Evolutionary conservation across 2,888 invertebrate genomes (phyloP).

Genomic region (Colostygia pectinataria): DNA sequence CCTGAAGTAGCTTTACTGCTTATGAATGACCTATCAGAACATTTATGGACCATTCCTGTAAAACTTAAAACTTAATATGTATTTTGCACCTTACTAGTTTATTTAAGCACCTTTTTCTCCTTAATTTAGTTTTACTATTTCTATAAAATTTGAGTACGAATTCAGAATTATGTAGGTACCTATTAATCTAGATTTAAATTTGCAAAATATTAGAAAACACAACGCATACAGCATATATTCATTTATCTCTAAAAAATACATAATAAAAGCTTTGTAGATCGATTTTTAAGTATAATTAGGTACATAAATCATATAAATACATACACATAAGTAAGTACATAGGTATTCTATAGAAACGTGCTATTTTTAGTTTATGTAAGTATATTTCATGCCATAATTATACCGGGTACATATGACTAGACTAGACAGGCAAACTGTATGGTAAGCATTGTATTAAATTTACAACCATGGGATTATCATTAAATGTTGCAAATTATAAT

Average conservation of each 20-base stretch:
- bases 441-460: background rate
- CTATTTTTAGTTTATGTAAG: slow-evolving; percentile 2
- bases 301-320: background rate
- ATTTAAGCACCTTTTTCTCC: slow-evolving; percentile 26
- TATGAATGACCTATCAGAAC: slow-evolving; percentile 19
- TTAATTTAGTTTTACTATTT: slow-evolving; percentile 24
- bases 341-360: slow-evolving; percentile 1
- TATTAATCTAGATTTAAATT: background rate
- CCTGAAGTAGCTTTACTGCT: slow-evolving; percentile 36
- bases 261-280: slow-evolving; percentile 14
- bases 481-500: background rate
- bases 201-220: slow-evolving; percentile 9
- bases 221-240: slow-evolving; percentile 6
- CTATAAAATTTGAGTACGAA: slow-evolving; percentile 8
- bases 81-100: slow-evolving; percentile 18
- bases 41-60: slow-evolving; percentile 21
- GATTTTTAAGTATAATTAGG: slow-evolving; percentile 1
- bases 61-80: slow-evolving; percentile 14
- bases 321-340: slow-evolving; percentile 3
- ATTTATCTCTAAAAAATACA: background rate
- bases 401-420: background rate
- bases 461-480: background rate
- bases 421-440: too few species aligned
- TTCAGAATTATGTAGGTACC: background rate
- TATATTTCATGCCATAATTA: background rate